Conservation (phyloP, 2,888 invertebrate genomes). For the Cheilosia vernalis region DNA sequence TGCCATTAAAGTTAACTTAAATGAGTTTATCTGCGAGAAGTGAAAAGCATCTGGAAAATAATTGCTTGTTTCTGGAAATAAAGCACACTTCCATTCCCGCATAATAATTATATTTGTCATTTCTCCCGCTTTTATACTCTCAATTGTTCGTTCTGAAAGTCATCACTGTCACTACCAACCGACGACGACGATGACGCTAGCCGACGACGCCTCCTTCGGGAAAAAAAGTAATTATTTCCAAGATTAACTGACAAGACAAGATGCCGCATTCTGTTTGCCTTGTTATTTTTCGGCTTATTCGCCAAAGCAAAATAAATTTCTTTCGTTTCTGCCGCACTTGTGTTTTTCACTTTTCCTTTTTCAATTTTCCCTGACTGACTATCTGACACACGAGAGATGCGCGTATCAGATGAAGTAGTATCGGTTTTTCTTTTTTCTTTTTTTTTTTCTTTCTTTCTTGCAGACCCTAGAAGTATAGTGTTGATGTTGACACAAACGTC, state of each 20-base stretch:
- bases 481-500: slow-evolving; percentile 35
- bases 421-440: background rate
- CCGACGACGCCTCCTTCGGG: slow-evolving; percentile 9
- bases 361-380: slow-evolving; percentile 25
- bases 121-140: background rate
- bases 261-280: slow-evolving; percentile 69
- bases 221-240: slow-evolving; percentile 73
- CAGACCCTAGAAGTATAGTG: background rate
- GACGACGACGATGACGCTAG: background rate
- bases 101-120: slow-evolving; percentile 1
- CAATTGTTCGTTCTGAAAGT: slow-evolving; percentile 18
- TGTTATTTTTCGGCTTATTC: slow-evolving; percentile 73
- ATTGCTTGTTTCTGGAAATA: slow-evolving; percentile 28
- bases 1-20: slow-evolving; percentile 1
- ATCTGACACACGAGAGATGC: background rate
- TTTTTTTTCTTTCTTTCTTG: background rate
- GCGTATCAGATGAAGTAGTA: background rate
- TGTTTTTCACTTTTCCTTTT: slow-evolving; percentile 41
- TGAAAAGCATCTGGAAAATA: slow-evolving; percentile 43
- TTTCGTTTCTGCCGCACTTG: slow-evolving; percentile 31
- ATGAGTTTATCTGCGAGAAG: slow-evolving; percentile 23
- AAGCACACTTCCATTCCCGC: slow-evolving; percentile 13
- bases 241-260: slow-evolving; percentile 74
- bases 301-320: slow-evolving; percentile 65
- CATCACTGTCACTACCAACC: background rate